phyloP scores from a whole-genome alignment of 2,113 vertebrate genomes.

The Rhabdomys dilectus region DNA sequence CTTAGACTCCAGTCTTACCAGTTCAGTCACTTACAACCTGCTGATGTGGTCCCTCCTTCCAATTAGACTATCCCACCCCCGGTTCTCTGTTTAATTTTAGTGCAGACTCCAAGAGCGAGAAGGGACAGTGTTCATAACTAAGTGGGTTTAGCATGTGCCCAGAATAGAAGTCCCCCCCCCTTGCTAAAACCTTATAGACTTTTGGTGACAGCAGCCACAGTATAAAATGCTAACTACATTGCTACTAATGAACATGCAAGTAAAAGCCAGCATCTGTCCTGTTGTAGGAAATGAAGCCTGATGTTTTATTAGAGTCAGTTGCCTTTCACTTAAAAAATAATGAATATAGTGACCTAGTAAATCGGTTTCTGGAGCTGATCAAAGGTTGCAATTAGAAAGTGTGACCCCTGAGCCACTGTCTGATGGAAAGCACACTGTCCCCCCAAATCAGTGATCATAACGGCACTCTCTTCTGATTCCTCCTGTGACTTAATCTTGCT shows the following conservation, averaged over 20 bases:
- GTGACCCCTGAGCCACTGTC: not conserved
- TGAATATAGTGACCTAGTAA: not conserved
- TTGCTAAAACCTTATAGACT: not conserved
- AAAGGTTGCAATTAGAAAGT: not conserved
- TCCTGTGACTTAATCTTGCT: not conserved
- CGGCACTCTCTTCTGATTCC: not conserved
- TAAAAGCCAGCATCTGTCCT: not conserved
- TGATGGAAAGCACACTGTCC: not conserved
- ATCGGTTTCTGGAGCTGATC: conserved; percentile 22
- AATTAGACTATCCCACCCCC: not conserved
- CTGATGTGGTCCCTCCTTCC: conserved; percentile 9
- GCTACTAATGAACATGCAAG: not conserved
- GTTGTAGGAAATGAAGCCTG: not conserved
- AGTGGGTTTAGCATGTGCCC: not conserved
- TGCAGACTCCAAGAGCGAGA: not conserved
- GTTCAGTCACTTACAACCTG: not conserved
- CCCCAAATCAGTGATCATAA: not conserved
- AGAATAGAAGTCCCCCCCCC: conserved; percentile 15
- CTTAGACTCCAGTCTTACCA: not conserved
- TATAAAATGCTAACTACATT: not conserved
- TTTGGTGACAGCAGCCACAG: not conserved
- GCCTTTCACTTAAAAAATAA: not conserved
- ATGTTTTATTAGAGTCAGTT: not conserved
- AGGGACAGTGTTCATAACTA: not conserved
- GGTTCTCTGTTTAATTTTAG: conserved; percentile 60